phyloP scores from a whole-genome alignment of 1,140 invertebrate genomes.

The Nebria ingens region DNA sequence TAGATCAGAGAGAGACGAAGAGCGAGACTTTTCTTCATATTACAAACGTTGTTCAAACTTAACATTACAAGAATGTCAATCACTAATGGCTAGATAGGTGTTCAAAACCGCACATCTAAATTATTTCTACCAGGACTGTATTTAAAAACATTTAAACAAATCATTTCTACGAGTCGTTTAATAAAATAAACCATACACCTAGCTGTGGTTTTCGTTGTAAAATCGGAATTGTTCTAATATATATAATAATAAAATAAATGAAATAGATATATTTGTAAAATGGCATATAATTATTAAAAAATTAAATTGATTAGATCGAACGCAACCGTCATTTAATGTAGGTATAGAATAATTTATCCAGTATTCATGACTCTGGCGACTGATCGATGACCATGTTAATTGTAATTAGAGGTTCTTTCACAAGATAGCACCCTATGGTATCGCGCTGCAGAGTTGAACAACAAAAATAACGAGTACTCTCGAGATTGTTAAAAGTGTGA shows the following conservation, averaged over 20 bases:
- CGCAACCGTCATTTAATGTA: background rate
- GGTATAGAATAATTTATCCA: background rate
- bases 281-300: too few species aligned
- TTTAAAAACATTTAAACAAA: too few species aligned
- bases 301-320: too few species aligned
- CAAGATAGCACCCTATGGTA: background rate
- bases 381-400: constrained; percentile 5
- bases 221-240: too few species aligned
- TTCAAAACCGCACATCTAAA: background rate
- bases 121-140: too few species aligned
- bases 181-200: too few species aligned
- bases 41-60: background rate
- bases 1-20: background rate
- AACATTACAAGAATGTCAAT: background rate
- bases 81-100: background rate
- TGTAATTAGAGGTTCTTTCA: constrained; percentile 6
- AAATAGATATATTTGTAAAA: too few species aligned
- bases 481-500: constrained; percentile 4
- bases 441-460: too few species aligned
- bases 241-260: too few species aligned
- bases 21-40: background rate
- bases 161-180: too few species aligned
- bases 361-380: background rate
- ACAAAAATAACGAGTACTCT: background rate
- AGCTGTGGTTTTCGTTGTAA: too few species aligned